Evolutionary conservation across 1,140 invertebrate genomes (phyloP), one percentile per base, ranked within the genome.

Genomic region (Eciton burchellii): DNA sequence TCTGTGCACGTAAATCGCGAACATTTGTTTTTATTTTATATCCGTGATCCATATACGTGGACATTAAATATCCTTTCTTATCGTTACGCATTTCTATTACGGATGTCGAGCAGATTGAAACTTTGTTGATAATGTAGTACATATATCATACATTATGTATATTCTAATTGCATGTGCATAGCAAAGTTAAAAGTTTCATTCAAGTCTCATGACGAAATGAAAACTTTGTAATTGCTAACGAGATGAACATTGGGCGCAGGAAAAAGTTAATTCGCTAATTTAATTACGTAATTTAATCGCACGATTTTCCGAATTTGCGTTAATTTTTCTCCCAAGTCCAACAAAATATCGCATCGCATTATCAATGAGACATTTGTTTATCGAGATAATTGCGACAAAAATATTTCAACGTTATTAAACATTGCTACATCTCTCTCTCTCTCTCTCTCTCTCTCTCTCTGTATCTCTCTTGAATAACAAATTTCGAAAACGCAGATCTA

Each of bases 51-150:
- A 35, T 35, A n/a, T 35, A 2, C 6, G 35, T 35, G 35, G 35
- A 35, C 6, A 35, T n/a, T 35, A 35, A 35, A 35, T 35, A 35
- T 35, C 6, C 35, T 3, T 35, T 3, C 12, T 76, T 76, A 49
- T 19, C 63, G 63, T n/a, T n/a, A n/a, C n/a, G n/a, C n/a, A n/a
- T n/a, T n/a, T n/a, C 3, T 65, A 76, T 76, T 76, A 49, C 8
- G 49, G 49, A 63, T 49, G 49, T 14, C n/a, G n/a, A 8, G 35
- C 43, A 4, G 21, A 14, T 63, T 35, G 49, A 12, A 52, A 49
- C 29, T 43, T 1, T 1, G 8, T 12, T 65, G 57, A 74, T 76
- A 76, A 63, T 24, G 49, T 6, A 35, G 35, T 35, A 6, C 35
- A 35, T 35, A 35, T 6, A 8, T n/a, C n/a, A n/a, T n/a, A n/a